These are phyloP conservation scores for Astyanax mexicanus DNA, from an alignment of 2,797 vertebrate species.

Conservation along the genomic window DNA sequence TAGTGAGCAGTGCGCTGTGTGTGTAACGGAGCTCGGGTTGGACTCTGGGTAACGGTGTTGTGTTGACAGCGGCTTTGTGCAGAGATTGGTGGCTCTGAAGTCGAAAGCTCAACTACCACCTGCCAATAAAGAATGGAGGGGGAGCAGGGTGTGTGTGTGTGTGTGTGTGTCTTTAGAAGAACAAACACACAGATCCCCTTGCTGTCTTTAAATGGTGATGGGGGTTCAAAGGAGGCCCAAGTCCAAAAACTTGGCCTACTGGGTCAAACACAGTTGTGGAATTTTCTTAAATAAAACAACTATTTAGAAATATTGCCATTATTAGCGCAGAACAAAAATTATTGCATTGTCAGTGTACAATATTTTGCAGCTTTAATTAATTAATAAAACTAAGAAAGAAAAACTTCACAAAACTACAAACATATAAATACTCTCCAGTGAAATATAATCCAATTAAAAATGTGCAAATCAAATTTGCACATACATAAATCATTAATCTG, in stretches of 20 bases:
- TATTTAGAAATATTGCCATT: too few relatives aligned
- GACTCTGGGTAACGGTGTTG: constrained; percentile 52
- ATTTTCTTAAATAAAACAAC: too few relatives aligned
- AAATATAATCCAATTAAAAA: background rate
- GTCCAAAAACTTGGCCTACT: constrained; percentile 20
- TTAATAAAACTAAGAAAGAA: background rate
- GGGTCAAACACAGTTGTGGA: too few relatives aligned
- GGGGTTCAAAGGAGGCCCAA: constrained; percentile 9
- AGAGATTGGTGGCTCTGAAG: constrained; percentile 56
- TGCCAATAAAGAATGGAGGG: constrained; percentile 58
- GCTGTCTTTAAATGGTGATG: constrained; percentile 19
- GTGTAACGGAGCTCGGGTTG: constrained; percentile 52
- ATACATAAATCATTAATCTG: too few relatives aligned
- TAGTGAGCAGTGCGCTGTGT: constrained; percentile 36
- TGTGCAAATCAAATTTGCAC: too few relatives aligned
- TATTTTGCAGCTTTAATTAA: too few relatives aligned
- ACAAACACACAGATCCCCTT: constrained; percentile 59
- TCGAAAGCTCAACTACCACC: constrained; percentile 57
- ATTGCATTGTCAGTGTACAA: too few relatives aligned
- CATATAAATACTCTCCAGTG: background rate
- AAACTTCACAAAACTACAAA: too few relatives aligned
- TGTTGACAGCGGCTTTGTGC: constrained; percentile 63
- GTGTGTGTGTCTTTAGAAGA: constrained; percentile 53
- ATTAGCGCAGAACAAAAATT: too few relatives aligned
- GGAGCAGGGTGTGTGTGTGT: too few relatives aligned